A percentile compares a stretch with the other conserved stretches of the same genome.
phyloP scores from a whole-genome alignment of 2,113 vertebrate species.

The Cisticola juncidis region DNA sequence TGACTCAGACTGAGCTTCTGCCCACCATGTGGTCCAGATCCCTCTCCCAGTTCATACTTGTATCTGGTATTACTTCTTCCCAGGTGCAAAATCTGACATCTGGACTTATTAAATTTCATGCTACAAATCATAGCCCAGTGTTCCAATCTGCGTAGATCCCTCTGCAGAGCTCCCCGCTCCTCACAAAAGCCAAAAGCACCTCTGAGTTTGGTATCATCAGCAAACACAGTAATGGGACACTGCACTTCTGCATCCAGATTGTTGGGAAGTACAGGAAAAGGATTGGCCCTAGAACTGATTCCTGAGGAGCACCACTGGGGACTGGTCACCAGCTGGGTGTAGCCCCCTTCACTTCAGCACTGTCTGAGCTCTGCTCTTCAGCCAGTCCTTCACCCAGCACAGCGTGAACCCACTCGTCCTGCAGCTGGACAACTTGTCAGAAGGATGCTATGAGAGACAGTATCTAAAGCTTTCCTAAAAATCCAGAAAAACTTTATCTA shows the following conservation, averaged over 20 bases:
- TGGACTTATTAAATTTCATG: neutral
- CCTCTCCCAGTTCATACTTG: neutral
- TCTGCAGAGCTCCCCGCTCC: neutral
- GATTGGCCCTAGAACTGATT: neutral
- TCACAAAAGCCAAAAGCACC: neutral
- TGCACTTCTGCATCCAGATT: neutral
- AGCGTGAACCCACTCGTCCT: neutral
- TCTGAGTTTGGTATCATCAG: neutral
- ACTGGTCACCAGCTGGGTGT: accelerated
- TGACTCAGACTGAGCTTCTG: neutral
- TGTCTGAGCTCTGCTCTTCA: neutral
- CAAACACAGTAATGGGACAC: neutral
- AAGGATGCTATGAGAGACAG: neutral
- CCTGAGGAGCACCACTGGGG: neutral
- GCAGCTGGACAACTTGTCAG: neutral
- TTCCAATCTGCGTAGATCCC: neutral
- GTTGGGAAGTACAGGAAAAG: neutral
- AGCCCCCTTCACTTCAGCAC: neutral
- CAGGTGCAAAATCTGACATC: accelerated
- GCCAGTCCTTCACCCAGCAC: neutral
- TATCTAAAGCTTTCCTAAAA: neutral
- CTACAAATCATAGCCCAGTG: neutral
- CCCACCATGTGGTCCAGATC: neutral
- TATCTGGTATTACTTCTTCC: accelerated
- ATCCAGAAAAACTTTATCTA: neutral